phyloP scores from a whole-genome alignment of 2,888 invertebrate genomes.

The Anaspis maculata region DNA sequence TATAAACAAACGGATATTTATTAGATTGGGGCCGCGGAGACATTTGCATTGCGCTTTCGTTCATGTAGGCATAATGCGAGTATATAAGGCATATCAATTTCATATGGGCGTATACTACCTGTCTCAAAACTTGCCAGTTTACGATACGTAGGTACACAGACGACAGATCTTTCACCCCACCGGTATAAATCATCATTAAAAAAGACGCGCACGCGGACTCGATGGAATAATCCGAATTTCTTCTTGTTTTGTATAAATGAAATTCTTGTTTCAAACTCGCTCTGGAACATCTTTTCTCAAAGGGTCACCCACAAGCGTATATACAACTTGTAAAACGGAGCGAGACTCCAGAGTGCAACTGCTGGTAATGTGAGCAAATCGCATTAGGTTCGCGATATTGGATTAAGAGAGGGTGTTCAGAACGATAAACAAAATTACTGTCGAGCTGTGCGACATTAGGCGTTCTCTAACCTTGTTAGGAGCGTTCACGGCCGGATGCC shows the following conservation, averaged over 20 bases:
- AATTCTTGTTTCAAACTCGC: neutral
- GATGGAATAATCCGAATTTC: too few species aligned
- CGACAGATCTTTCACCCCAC: too few species aligned
- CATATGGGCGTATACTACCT: too few species aligned
- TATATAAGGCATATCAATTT: neutral
- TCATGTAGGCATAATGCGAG: neutral
- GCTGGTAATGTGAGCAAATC: constrained; percentile 11
- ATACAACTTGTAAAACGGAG: too few species aligned
- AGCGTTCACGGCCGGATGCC: constrained; percentile 5
- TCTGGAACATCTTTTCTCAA: too few species aligned
- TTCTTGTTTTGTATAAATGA: neutral
- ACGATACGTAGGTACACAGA: too few species aligned
- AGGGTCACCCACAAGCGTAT: too few species aligned
- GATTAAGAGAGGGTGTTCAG: constrained; percentile 13
- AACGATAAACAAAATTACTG: constrained; percentile 35
- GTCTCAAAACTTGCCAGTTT: too few species aligned
- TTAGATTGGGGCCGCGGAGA: too few species aligned
- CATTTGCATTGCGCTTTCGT: neutral
- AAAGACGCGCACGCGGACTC: too few species aligned
- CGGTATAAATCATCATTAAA: too few species aligned
- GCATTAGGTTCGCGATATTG: constrained; percentile 14
- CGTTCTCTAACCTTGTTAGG: constrained; percentile 19
- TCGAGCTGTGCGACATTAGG: constrained; percentile 35
- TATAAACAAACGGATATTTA: constrained; percentile 8
- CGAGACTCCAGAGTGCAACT: too few species aligned